These are phyloP conservation scores for Chaenodraco wilsoni DNA, from an alignment of 2,797 vertebrate species.

Conservation along the genomic window DNA sequence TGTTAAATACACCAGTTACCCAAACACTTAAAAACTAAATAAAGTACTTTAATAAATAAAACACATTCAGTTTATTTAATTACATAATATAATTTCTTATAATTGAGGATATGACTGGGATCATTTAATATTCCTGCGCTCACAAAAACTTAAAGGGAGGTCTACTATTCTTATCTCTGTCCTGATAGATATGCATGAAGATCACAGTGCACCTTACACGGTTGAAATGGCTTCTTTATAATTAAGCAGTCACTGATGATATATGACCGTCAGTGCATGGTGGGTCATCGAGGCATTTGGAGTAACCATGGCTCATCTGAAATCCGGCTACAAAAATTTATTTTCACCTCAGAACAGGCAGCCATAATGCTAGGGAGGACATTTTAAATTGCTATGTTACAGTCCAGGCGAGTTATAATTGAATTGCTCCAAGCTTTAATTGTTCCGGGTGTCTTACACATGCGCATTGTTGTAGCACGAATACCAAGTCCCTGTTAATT, in stretches of 20 bases:
- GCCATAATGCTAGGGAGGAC: conserved; percentile 34
- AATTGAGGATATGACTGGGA: conserved; percentile 28
- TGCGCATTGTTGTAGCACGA: conserved; percentile 37
- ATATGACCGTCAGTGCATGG: conserved; percentile 63
- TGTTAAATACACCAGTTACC: conserved; percentile 29
- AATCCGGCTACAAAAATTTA: conserved; percentile 64
- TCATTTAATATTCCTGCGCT: conserved; percentile 53
- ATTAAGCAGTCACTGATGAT: conserved; percentile 80
- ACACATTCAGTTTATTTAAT: conserved; percentile 21
- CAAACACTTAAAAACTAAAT: conserved; percentile 19
- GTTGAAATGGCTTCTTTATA: conserved; percentile 68
- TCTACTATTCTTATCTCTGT: conserved; percentile 63
- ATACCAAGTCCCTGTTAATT: conserved; percentile 57
- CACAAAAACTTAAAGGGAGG: conserved; percentile 40
- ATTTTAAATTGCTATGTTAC: conserved; percentile 66
- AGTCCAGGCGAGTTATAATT: conserved; percentile 55
- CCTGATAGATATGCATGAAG: conserved; percentile 66
- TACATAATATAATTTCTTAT: conserved; percentile 25
- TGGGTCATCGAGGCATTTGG: conserved; percentile 59
- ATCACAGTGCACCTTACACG: conserved; percentile 60
- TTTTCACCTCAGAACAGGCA: conserved; percentile 39
- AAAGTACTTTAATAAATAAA: background rate
- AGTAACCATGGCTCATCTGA: conserved; percentile 45
- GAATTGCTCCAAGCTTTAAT: conserved; percentile 69
- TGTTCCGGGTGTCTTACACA: conserved; percentile 62